Percentiles rank a stretch among this genome's conserved stretches.
Conservation (phyloP, 2,113 vertebrate genomes). For the Leptobrachium leishanense region DNA sequence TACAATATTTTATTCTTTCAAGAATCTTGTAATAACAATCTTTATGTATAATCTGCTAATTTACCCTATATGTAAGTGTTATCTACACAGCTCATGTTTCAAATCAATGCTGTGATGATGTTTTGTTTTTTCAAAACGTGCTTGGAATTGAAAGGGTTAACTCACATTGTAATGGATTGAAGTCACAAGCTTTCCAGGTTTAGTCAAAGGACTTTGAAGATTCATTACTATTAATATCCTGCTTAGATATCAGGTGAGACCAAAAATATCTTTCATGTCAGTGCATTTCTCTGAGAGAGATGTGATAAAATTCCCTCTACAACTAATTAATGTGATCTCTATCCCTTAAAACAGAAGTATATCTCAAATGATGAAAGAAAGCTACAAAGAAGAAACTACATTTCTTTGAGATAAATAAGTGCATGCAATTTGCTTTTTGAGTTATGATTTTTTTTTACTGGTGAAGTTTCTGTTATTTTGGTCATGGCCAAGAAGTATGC, state of each 20-base stretch:
- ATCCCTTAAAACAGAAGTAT: conserved; percentile 41
- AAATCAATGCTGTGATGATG: too few relatives aligned
- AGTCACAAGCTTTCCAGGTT: conserved; percentile 57
- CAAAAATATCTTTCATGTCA: conserved; percentile 56
- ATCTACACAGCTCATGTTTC: too few relatives aligned
- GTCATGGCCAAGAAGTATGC: too few relatives aligned
- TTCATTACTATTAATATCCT: conserved; percentile 62
- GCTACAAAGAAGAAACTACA: conserved; percentile 5
- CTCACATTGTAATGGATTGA: conserved; percentile 46
- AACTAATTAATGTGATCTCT: conserved; percentile 57
- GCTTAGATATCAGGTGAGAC: conserved; percentile 56
- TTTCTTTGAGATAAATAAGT: conserved; percentile 5
- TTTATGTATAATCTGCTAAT: too few relatives aligned
- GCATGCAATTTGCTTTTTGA: neutral
- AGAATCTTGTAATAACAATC: too few relatives aligned
- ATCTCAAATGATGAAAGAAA: conserved; percentile 46
- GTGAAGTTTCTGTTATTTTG: too few relatives aligned
- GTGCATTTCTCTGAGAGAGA: conserved; percentile 55
- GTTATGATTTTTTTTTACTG: neutral
- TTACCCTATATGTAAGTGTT: too few relatives aligned
- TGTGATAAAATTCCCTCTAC: conserved; percentile 57
- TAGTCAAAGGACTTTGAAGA: conserved; percentile 54
- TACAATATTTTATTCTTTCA: too few relatives aligned
- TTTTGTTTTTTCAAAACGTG: too few relatives aligned
- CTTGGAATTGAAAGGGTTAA: neutral